phyloP scores from a whole-genome alignment of 1,140 invertebrate genomes.

The Drosophila bocqueti region DNA sequence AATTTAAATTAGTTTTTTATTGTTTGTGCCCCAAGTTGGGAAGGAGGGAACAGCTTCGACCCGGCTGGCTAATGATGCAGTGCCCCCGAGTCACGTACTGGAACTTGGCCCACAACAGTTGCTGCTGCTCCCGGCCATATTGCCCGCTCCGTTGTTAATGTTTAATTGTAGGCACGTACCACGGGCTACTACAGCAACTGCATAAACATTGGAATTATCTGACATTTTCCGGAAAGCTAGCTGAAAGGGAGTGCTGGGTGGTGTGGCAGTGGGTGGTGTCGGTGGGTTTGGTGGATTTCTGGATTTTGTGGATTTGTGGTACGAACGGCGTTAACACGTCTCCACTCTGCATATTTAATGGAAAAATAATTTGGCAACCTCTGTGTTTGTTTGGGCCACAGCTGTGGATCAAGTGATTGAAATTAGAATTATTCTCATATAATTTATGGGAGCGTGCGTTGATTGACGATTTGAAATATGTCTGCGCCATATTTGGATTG shows the following conservation, averaged over 20 bases:
- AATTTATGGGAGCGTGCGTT: slow-evolving; percentile 15
- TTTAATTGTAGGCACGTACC: slow-evolving; percentile 79
- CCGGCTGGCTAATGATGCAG: slow-evolving; percentile 72
- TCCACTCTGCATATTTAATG: slow-evolving; percentile 42
- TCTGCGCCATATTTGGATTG: neutral
- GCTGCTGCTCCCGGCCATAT: slow-evolving; percentile 26
- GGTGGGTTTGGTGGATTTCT: neutral
- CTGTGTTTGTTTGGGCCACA: slow-evolving; percentile 4
- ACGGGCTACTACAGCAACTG: slow-evolving; percentile 60
- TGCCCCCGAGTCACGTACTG: slow-evolving; percentile 68
- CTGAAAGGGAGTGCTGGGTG: neutral
- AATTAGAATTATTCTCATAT: slow-evolving; percentile 29
- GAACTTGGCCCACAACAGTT: slow-evolving; percentile 61
- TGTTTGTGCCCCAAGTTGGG: slow-evolving; percentile 52
- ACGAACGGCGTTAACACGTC: slow-evolving; percentile 25
- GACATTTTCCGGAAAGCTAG: slow-evolving; percentile 11
- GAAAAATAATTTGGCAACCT: slow-evolving; percentile 46
- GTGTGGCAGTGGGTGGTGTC: neutral
- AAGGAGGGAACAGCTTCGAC: slow-evolving; percentile 17
- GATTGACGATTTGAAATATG: slow-evolving; percentile 9
- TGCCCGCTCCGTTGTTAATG: slow-evolving; percentile 55
- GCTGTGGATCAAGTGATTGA: slow-evolving; percentile 37
- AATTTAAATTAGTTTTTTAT: slow-evolving; percentile 82
- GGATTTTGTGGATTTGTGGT: slow-evolving; percentile 7
- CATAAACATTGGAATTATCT: slow-evolving; percentile 71